Evolutionary conservation across 2,888 invertebrate genomes (phyloP).

Genomic region (Nysson spinosus): DNA sequence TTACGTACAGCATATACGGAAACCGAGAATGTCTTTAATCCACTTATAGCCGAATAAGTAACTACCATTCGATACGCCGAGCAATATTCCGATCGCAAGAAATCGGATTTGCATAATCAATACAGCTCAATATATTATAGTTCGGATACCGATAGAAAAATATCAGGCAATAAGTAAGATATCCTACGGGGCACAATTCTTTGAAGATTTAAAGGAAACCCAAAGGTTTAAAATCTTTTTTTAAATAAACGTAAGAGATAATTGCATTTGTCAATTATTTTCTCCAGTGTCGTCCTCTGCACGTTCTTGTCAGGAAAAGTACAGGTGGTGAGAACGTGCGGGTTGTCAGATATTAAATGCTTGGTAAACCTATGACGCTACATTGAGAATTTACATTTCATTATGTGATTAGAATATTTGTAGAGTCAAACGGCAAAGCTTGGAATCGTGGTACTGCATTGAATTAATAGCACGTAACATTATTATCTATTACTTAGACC

Average conservation of each 20-base stretch:
- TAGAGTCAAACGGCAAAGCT: slow-evolving; percentile 4
- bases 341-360: slow-evolving; percentile 20
- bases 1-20: neutral
- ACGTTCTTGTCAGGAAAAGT: neutral
- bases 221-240: too few species aligned
- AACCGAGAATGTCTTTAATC: neutral
- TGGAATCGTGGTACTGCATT: neutral
- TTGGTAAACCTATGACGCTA: neutral
- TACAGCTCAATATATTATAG: neutral
- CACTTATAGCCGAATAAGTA: neutral
- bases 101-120: slow-evolving; percentile 34
- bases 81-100: slow-evolving; percentile 4
- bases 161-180: too few species aligned
- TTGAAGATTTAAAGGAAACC: neutral
- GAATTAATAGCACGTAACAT: neutral
- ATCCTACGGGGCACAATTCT: neutral
- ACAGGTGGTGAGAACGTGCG: slow-evolving; percentile 20
- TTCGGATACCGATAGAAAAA: too few species aligned
- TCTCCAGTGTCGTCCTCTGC: slow-evolving; percentile 41
- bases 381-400: slow-evolving; percentile 14
- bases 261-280: slow-evolving; percentile 12
- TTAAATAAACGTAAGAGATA: neutral
- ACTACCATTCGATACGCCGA: slow-evolving; percentile 22
- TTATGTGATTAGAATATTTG: neutral
- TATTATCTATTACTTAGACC: slow-evolving; percentile 22